phyloP scores from a whole-genome alignment of 2,113 vertebrate species.

The Zapus hudsonius region DNA sequence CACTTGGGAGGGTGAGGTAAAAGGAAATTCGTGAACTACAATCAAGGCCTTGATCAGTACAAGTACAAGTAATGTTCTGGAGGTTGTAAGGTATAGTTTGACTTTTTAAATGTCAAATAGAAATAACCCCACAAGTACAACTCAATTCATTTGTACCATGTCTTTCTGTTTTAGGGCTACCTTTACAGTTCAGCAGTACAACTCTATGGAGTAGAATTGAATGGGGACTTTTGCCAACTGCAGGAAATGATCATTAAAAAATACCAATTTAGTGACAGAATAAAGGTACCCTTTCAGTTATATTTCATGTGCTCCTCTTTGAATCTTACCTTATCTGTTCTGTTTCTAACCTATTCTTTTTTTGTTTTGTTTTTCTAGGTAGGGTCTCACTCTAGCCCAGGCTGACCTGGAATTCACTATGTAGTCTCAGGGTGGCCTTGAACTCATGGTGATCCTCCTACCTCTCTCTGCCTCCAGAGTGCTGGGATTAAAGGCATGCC shows the following conservation, averaged over 20 bases:
- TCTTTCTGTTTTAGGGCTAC: conserved; percentile 88
- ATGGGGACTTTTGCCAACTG: conserved; percentile 91
- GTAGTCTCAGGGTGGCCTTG: too few relatives aligned
- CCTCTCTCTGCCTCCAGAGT: too few relatives aligned
- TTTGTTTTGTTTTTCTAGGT: too few relatives aligned
- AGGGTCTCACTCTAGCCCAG: too few relatives aligned
- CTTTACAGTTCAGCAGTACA: conserved; percentile 92
- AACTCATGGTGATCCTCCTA: too few relatives aligned
- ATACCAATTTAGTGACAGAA: conserved; percentile 90
- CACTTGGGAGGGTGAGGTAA: not conserved
- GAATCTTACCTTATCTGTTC: not conserved
- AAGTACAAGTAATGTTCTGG: not conserved
- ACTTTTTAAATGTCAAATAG: conserved; percentile 37
- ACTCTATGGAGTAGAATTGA: conserved; percentile 93
- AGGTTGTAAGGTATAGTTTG: not conserved
- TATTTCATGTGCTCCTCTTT: conserved; percentile 44
- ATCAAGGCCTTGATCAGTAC: not conserved
- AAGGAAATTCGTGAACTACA: conserved; percentile 8
- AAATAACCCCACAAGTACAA: conserved; percentile 32
- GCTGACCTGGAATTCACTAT: too few relatives aligned
- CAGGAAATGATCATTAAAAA: conserved; percentile 91
- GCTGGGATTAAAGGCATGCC: too few relatives aligned
- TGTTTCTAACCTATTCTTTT: conserved; percentile 3
- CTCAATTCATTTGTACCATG: conserved; percentile 56
- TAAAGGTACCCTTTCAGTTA: conserved; percentile 85